A percentile compares a stretch with the other conserved stretches of the same genome.
Conservation (phyloP, 2,113 vertebrate species). For the Oreotragus oreotragus region DNA sequence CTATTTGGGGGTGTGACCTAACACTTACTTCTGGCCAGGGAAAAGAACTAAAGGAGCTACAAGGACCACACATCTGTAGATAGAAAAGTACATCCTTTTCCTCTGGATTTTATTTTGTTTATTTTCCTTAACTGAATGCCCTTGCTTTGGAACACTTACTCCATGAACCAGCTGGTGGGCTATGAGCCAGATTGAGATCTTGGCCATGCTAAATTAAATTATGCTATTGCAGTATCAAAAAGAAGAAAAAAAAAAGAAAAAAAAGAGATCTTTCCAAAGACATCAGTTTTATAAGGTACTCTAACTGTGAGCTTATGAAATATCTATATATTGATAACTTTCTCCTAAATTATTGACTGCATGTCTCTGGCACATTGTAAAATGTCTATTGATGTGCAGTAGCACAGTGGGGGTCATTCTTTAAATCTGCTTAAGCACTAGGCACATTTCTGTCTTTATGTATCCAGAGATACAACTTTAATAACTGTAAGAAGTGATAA, state of each 20-base stretch:
- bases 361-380: conserved; percentile 52
- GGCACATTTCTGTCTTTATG: not conserved
- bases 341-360: conserved; percentile 68
- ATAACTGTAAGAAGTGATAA: not conserved
- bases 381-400: conserved; percentile 46
- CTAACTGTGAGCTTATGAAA: conserved; percentile 30
- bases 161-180: conserved; percentile 14
- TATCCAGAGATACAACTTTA: conserved; percentile 21
- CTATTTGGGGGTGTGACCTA: not conserved
- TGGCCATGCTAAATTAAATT: conserved; percentile 63
- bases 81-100: not conserved
- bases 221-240: conserved; percentile 46
- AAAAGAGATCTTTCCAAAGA: not conserved
- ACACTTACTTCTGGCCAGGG: not conserved
- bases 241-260: not conserved
- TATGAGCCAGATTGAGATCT: not conserved
- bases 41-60: not conserved
- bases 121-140: not conserved
- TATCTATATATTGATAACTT: conserved; percentile 67
- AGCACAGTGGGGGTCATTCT: conserved; percentile 13
- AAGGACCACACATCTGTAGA: not conserved
- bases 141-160: conserved; percentile 52
- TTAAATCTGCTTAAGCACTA: conserved; percentile 58
- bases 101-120: not conserved
- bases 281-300: not conserved